Conservation (phyloP, 2,888 invertebrate species). For the Andrena hattorfiana region DNA sequence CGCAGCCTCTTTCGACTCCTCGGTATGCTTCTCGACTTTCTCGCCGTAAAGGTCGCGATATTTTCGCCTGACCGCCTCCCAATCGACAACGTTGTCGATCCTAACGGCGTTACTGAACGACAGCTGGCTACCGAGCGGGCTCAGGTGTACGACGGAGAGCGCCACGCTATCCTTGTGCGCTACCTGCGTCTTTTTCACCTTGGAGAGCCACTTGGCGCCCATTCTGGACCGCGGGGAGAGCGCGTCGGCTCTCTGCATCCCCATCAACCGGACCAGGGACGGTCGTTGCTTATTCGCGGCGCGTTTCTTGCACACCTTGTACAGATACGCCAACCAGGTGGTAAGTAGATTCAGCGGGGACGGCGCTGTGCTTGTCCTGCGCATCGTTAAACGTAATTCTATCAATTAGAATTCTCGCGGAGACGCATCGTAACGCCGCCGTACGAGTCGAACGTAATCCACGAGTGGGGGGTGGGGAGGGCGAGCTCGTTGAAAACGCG, state of each 20-base stretch:
- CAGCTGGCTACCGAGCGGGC: conserved; percentile 93
- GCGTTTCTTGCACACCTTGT: conserved; percentile 91
- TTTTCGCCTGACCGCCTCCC: conserved; percentile 95
- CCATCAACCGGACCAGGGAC: conserved; percentile 93
- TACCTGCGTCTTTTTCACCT: conserved; percentile 94
- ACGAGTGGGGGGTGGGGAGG: not conserved
- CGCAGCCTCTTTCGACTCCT: conserved; percentile 59
- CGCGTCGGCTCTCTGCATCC: conserved; percentile 88
- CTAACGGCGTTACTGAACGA: conserved; percentile 90
- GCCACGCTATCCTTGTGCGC: conserved; percentile 92
- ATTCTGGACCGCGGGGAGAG: conserved; percentile 94
- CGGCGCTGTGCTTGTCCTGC: conserved; percentile 97
- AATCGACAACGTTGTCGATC: conserved; percentile 96
- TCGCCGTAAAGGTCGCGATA: conserved; percentile 91
- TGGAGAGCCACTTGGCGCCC: conserved; percentile 95
- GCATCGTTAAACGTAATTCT: conserved; percentile 54
- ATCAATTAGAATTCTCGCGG: conserved; percentile 42
- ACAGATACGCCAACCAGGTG: conserved; percentile 95
- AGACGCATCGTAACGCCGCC: too few species aligned
- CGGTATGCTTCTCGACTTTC: conserved; percentile 85
- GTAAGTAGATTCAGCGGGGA: conserved; percentile 99
- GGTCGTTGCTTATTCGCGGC: conserved; percentile 91
- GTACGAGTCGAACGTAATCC: not conserved
- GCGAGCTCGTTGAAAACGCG: not conserved
- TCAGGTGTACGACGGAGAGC: conserved; percentile 92